Conservation (phyloP, 2,888 invertebrate genomes). For the Uropetala carovei region DNA sequence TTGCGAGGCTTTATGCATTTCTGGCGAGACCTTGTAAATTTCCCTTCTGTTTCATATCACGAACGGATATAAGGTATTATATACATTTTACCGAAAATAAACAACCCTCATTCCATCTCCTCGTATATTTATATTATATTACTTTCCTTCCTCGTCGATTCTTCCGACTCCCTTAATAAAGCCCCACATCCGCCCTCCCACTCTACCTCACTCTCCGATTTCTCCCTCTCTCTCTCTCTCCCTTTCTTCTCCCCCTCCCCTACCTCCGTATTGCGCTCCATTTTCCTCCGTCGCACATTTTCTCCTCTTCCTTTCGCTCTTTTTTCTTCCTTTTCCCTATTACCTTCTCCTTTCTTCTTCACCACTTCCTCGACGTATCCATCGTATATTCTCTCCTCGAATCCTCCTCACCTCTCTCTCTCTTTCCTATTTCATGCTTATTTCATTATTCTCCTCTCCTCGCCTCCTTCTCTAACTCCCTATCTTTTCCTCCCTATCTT, state of each 20-base stretch:
- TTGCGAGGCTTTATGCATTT: too few relatives aligned
- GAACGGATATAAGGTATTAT: too few relatives aligned
- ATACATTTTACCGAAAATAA: too few relatives aligned
- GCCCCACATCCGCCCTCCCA: too few relatives aligned
- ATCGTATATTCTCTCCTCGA: background rate
- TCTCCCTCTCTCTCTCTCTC: background rate
- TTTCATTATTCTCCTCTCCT: background rate
- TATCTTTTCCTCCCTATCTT: background rate
- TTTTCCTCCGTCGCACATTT: too few relatives aligned
- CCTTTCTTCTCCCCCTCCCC: background rate
- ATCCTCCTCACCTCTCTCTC: background rate
- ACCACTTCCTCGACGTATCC: background rate
- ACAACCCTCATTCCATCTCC: too few relatives aligned
- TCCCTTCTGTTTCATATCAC: too few relatives aligned
- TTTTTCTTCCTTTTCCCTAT: background rate
- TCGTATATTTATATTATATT: too few relatives aligned
- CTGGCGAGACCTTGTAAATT: too few relatives aligned
- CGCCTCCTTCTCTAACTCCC: conserved; percentile 32
- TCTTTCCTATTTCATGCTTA: background rate
- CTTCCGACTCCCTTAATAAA: too few relatives aligned
- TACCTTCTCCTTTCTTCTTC: background rate
- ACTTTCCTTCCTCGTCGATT: too few relatives aligned
- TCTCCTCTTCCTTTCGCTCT: too few relatives aligned
- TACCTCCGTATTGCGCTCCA: background rate
- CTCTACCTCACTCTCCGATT: background rate